Evolutionary conservation across 2,888 invertebrate genomes (phyloP).

Genomic region (Macrophya alboannulata): DNA sequence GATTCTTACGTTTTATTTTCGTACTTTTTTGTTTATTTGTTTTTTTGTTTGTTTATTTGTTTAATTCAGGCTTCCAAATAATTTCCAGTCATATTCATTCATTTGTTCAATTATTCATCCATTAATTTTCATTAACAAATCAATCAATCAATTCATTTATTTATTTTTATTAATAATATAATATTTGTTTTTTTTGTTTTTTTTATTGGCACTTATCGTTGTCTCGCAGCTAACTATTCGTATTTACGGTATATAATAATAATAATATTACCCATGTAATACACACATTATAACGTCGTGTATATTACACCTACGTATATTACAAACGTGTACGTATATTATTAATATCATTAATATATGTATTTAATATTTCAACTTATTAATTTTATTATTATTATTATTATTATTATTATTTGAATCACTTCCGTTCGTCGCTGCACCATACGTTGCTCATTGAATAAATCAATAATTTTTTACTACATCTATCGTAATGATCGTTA

Average conservation of each 20-base stretch:
- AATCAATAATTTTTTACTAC: conserved; percentile 17
- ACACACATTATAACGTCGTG: no score
- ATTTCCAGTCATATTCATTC: no score
- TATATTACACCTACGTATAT: no score
- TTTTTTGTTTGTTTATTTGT: no score
- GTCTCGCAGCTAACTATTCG: not conserved
- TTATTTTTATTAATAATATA: no score
- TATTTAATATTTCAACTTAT: not conserved
- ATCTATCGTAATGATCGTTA: not conserved
- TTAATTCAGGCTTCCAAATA: no score
- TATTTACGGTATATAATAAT: no score
- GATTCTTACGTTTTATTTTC: no score
- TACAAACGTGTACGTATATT: no score
- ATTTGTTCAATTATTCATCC: not conserved
- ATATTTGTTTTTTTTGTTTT: not conserved
- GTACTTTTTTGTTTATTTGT: no score
- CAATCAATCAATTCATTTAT: not conserved
- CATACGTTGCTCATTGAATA: conserved; percentile 29
- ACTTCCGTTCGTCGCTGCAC: conserved; percentile 23
- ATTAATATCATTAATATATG: not conserved
- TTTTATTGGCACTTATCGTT: not conserved
- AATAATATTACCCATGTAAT: no score
- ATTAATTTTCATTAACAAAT: not conserved
- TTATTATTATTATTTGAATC: not conserved
- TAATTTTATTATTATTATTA: not conserved